phyloP scores from a whole-genome alignment of 2,113 vertebrate genomes.

The Sapajus apella region DNA sequence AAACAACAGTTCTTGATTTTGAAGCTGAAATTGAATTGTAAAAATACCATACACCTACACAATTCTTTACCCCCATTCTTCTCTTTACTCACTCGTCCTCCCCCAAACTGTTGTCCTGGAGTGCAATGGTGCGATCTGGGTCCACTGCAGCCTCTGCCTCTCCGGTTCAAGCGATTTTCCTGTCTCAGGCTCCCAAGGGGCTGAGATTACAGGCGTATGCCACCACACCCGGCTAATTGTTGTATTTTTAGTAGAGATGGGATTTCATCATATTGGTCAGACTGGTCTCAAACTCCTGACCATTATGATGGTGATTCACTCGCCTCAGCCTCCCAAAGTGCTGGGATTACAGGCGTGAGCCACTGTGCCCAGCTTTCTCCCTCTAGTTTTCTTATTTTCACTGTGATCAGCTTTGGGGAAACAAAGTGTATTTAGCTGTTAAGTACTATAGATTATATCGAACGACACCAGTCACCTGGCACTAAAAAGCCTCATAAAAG shows the following conservation, averaged over 20 bases:
- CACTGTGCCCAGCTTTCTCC: background rate
- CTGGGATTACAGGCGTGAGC: too few species aligned
- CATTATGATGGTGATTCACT: too few species aligned
- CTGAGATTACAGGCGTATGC: too few species aligned
- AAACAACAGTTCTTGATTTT: conserved; percentile 10
- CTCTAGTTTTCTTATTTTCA: background rate
- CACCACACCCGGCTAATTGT: too few species aligned
- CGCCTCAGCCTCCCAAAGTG: too few species aligned
- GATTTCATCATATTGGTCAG: too few species aligned
- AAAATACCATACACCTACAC: background rate
- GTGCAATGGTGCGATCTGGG: too few species aligned
- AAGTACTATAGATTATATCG: conserved; percentile 51
- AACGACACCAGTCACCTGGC: conserved; percentile 14
- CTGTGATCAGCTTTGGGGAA: conserved; percentile 29
- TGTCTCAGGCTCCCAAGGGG: too few species aligned
- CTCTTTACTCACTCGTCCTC: background rate
- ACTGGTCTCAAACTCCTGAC: background rate
- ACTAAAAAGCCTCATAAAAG: conserved; percentile 50
- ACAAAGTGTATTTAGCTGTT: conserved; percentile 31
- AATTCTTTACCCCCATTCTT: background rate
- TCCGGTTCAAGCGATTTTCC: too few species aligned
- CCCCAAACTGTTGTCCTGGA: background rate
- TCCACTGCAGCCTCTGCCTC: too few species aligned
- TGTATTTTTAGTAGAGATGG: too few species aligned
- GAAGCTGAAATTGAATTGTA: conserved; percentile 4